Evolutionary conservation across 2,113 vertebrate genomes (phyloP).

Genomic region (Enhydra lutris): DNA sequence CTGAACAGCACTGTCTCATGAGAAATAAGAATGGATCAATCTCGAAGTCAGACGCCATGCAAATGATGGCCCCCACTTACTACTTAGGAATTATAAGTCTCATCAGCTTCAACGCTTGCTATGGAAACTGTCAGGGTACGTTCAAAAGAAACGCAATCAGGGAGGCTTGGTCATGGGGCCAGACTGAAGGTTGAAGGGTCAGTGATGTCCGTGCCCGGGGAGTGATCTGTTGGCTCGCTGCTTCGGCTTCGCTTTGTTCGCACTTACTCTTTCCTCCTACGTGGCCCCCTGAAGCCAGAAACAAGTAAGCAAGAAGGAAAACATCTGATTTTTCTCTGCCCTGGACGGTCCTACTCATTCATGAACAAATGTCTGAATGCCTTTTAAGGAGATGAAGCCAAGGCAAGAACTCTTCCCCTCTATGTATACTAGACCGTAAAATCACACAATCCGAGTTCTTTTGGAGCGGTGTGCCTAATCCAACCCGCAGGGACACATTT

Average conservation of each 20-base stretch:
- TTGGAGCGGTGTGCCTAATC: neutral
- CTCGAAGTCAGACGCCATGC: neutral
- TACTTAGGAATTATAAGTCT: neutral
- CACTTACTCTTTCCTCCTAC: conserved; percentile 8
- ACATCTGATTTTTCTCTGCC: conserved; percentile 10
- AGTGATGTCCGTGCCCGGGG: neutral
- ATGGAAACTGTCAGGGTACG: neutral
- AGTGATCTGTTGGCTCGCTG: neutral
- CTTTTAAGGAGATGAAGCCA: conserved; percentile 41
- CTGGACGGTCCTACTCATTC: conserved; percentile 3
- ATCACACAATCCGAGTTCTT: neutral
- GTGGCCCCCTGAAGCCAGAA: neutral
- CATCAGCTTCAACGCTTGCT: neutral
- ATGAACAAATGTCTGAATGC: conserved; percentile 13
- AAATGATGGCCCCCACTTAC: neutral
- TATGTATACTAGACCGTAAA: neutral
- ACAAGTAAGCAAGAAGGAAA: conserved; percentile 25
- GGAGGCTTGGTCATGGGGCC: neutral
- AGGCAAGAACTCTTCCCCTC: neutral
- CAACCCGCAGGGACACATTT: neutral
- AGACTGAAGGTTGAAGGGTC: neutral
- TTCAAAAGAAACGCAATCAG: neutral
- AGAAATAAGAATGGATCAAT: conserved; percentile 6
- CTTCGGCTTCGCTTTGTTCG: neutral
- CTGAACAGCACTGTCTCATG: neutral